Evolutionary conservation across 2,113 vertebrate genomes (phyloP).

Genomic region (Prionailurus viverrinus): DNA sequence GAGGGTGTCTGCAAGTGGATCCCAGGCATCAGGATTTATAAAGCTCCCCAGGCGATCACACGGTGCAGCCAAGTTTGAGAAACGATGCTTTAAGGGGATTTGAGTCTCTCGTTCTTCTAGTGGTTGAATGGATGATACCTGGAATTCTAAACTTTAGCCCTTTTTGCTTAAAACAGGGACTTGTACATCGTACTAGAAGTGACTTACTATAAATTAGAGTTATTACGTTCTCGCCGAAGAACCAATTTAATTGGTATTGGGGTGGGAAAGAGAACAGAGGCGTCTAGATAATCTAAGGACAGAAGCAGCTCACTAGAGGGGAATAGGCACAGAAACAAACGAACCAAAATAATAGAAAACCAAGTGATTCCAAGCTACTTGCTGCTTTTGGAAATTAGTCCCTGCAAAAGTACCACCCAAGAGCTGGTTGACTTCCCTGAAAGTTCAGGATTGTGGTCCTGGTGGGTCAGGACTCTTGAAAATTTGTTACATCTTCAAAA

Average conservation of each 20-base stretch:
- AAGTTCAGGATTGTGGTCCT: background rate
- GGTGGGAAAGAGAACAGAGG: background rate
- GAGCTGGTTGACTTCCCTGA: background rate
- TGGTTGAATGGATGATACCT: background rate
- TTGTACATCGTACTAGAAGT: background rate
- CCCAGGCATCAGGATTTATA: background rate
- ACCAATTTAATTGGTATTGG: background rate
- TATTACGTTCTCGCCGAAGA: background rate
- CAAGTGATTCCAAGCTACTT: background rate
- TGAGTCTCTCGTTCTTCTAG: background rate
- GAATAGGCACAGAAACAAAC: background rate
- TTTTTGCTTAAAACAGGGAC: conserved; percentile 8
- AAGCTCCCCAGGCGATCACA: background rate
- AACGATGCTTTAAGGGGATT: background rate
- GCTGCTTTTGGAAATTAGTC: conserved; percentile 22
- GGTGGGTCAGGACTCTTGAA: background rate
- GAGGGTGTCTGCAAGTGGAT: background rate
- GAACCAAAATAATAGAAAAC: background rate
- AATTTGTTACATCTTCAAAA: background rate
- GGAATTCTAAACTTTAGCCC: background rate
- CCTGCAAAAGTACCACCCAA: background rate
- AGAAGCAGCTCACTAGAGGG: background rate
- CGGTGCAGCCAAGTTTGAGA: background rate
- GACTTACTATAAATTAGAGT: background rate
- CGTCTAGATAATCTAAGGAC: background rate